Percentiles rank a stretch among this genome's conserved stretches.
Evolutionary conservation across 2,888 invertebrate species (phyloP).

Genomic region (Willowsia nigromaculata): DNA sequence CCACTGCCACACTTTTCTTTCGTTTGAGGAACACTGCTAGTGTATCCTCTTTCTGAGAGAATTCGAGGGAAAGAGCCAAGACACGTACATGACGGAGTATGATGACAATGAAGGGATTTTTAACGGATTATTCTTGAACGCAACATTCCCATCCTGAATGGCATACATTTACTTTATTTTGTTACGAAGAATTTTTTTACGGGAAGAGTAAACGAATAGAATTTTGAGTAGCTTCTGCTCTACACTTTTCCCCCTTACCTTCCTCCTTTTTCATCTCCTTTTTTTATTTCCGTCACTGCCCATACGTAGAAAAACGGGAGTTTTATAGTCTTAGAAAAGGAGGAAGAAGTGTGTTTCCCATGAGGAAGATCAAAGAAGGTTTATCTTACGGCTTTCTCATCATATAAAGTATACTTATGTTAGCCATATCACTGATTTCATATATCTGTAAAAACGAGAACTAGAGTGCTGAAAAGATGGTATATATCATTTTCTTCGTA

Average conservation of each 20-base stretch:
- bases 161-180: slow-evolving; percentile 14
- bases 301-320: background rate
- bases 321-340: background rate
- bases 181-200: slow-evolving; percentile 7
- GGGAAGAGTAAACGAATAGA: slow-evolving; percentile 20
- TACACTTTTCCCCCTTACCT: background rate
- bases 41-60: background rate
- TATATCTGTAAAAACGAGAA: background rate
- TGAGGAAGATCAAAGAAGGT: slow-evolving; percentile 51
- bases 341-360: slow-evolving; percentile 4
- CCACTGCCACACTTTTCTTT: too few relatives aligned
- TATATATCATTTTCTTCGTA: slow-evolving; percentile 9
- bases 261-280: background rate
- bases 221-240: background rate
- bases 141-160: background rate
- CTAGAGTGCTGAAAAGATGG: background rate
- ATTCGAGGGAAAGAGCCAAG: background rate
- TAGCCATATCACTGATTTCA: background rate
- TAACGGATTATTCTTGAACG: slow-evolving; percentile 11
- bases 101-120: slow-evolving; percentile 24
- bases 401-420: background rate
- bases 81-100: background rate
- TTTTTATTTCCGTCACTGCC: background rate
- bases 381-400: background rate
- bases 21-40: background rate